Evolutionary conservation across 92 coral and sea anemone genomes (phyloP).

Genomic region (Siderastrea radians): DNA sequence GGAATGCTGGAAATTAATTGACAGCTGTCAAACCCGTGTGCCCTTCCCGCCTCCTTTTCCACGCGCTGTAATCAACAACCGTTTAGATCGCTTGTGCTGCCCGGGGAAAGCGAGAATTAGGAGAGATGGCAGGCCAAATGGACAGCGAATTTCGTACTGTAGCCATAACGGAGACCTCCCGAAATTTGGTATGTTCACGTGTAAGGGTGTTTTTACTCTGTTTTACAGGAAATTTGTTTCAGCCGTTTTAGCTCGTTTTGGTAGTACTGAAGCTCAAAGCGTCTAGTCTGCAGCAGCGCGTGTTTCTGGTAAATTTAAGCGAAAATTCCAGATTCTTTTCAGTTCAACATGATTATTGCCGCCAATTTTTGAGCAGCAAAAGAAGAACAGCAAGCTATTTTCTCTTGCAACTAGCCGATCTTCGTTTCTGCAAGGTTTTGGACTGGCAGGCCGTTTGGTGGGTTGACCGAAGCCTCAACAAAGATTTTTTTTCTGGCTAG

Average conservation of each 20-base stretch:
- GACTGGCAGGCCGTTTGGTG: background rate
- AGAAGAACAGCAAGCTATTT: background rate
- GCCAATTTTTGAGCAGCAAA: background rate
- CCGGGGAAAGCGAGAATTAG: background rate
- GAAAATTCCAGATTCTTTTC: background rate
- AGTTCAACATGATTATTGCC: background rate
- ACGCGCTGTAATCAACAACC: constrained; percentile 27
- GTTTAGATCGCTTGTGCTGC: background rate
- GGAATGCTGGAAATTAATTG: background rate
- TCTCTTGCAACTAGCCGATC: background rate
- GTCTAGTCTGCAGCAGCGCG: background rate
- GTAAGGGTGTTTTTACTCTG: background rate
- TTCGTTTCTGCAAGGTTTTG: background rate
- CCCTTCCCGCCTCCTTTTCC: background rate
- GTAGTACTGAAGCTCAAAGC: background rate
- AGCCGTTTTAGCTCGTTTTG: background rate
- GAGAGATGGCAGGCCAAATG: constrained; percentile 6
- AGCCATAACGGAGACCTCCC: constrained; percentile 20
- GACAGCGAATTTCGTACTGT: constrained; percentile 25
- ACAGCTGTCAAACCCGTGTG: background rate
- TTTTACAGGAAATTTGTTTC: background rate
- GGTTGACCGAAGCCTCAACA: background rate
- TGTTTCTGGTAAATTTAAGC: background rate
- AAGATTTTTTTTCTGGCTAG: background rate
- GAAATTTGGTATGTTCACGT: constrained; percentile 29